A percentile compares a stretch with the other conserved stretches of the same genome.
Evolutionary conservation across 1,140 invertebrate species (phyloP).

Genomic region (Bombus turneri): DNA sequence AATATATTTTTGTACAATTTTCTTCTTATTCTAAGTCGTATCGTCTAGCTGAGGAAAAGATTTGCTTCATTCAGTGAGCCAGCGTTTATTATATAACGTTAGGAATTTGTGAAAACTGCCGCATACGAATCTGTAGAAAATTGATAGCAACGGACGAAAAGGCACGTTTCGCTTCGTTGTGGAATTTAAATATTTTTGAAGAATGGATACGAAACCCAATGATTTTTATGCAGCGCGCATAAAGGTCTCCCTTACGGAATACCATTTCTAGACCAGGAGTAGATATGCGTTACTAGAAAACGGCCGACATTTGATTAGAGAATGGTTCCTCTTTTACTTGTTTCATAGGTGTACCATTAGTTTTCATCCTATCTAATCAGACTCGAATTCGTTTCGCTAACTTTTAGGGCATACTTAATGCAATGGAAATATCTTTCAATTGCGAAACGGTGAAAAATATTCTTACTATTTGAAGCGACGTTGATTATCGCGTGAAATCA

Average conservation of each 20-base stretch:
- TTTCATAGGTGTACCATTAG: background rate
- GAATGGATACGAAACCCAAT: slow-evolving; percentile 24
- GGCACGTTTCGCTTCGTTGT: slow-evolving; percentile 33
- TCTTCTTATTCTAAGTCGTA: background rate
- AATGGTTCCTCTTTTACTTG: slow-evolving; percentile 23
- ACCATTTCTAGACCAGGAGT: slow-evolving; percentile 10
- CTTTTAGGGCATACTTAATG: background rate
- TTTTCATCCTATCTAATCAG: background rate
- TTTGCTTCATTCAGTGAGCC: background rate
- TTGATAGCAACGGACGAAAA: slow-evolving; percentile 15
- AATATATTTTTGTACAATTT: background rate
- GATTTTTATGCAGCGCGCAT: slow-evolving; percentile 57
- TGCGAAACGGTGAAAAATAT: background rate
- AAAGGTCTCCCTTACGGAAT: slow-evolving; percentile 53
- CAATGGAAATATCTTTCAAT: background rate
- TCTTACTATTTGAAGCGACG: background rate
- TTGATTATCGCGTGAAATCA: slow-evolving; percentile 4
- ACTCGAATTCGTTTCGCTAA: background rate
- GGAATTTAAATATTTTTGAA: slow-evolving; percentile 55
- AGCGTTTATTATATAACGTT: slow-evolving; percentile 5
- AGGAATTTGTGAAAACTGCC: background rate
- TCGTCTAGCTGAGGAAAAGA: background rate
- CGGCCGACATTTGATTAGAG: slow-evolving; percentile 65
- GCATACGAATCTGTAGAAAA: slow-evolving; percentile 14
- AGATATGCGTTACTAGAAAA: slow-evolving; percentile 32